Percentiles rank a stretch among this genome's conserved stretches.
phyloP scores from a whole-genome alignment of 2,113 vertebrate genomes.

The Fulmarus glacialis region DNA sequence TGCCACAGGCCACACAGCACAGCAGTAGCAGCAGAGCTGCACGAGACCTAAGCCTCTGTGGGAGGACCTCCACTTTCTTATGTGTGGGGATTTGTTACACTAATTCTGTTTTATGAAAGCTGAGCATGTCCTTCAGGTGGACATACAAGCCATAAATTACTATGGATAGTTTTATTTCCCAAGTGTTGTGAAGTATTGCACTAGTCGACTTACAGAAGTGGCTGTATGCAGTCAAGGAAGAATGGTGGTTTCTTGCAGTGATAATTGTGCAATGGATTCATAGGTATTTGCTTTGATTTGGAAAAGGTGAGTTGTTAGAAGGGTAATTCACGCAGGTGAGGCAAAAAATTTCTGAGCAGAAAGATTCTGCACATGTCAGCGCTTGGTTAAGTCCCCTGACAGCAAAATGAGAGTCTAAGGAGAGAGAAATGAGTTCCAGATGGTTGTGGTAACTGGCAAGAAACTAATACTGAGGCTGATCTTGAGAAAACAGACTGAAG shows the following conservation, averaged over 20 bases:
- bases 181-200: not conserved
- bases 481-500: slow-evolving; percentile 62
- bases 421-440: slow-evolving; percentile 64
- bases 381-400: not conserved
- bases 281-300: not conserved
- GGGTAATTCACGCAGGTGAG: not conserved
- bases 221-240: not conserved
- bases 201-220: rapidly evolving
- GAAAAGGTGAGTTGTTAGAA: not conserved
- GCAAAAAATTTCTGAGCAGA: not conserved
- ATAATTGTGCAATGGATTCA: not conserved
- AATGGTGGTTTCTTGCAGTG: not conserved
- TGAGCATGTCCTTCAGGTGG: not conserved
- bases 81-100: not conserved
- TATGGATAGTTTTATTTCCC: not conserved
- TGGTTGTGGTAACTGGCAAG: slow-evolving; percentile 31
- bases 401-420: not conserved
- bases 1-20: not conserved
- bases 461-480: slow-evolving; percentile 31
- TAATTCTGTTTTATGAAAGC: not conserved
- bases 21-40: not conserved
- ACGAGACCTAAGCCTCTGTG: not conserved
- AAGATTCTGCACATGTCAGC: not conserved
- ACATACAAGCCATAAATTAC: not conserved
- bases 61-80: not conserved